Percentiles rank a stretch among this genome's conserved stretches.
These are phyloP conservation scores for Linnaemya vulpina DNA, from an alignment of 2,888 invertebrate genomes.

Conservation along the genomic window DNA sequence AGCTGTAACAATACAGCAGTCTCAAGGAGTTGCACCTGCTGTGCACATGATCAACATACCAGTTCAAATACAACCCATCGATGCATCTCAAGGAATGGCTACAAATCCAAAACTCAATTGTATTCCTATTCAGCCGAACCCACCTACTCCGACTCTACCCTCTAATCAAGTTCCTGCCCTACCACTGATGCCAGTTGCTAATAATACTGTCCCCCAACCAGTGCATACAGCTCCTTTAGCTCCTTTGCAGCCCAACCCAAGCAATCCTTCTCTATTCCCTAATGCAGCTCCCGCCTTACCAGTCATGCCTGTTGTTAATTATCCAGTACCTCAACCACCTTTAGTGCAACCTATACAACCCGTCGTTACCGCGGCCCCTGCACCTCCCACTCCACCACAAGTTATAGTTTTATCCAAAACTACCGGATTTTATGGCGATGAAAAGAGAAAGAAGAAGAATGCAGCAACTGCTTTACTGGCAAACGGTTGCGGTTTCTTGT, in stretches of 20 bases:
- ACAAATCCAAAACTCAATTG: background rate
- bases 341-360: slow-evolving; percentile 18
- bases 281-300: background rate
- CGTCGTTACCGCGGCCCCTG: background rate
- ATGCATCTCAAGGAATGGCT: background rate
- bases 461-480: slow-evolving; percentile 3
- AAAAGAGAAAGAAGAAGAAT: slow-evolving; percentile 34
- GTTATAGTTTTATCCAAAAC: slow-evolving; percentile 47
- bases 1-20: background rate
- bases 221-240: background rate
- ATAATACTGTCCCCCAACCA: background rate
- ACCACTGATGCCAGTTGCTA: too few species aligned
- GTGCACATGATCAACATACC: background rate
- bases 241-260: background rate
- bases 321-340: slow-evolving; percentile 16
- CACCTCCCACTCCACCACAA: slow-evolving; percentile 2
- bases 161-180: too few species aligned
- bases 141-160: too few species aligned
- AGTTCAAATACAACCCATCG: background rate
- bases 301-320: background rate
- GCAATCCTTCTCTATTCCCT: background rate
- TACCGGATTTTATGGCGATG: slow-evolving; percentile 40
- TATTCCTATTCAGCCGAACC: too few species aligned
- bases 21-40: background rate
- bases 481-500: slow-evolving; percentile 13